Conservation (phyloP, 2,888 invertebrate species). For the Thecophora atra region DNA sequence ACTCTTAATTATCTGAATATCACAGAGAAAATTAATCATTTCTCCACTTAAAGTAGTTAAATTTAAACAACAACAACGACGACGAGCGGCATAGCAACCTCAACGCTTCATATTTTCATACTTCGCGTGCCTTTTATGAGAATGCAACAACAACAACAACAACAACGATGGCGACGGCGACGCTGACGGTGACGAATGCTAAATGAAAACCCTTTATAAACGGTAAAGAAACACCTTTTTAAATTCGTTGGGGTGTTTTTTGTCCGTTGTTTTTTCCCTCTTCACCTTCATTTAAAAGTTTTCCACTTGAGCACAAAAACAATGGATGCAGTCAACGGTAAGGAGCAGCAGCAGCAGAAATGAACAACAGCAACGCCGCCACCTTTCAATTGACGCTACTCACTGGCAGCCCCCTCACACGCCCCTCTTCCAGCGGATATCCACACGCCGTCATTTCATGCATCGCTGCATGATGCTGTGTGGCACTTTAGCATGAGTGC, state of each 20-base stretch:
- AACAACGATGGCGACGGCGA: neutral
- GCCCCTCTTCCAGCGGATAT: neutral
- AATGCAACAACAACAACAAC: neutral
- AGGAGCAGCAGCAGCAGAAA: conserved; percentile 22
- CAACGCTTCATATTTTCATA: too few relatives aligned
- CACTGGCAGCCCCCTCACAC: neutral
- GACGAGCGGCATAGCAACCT: neutral
- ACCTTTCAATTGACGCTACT: conserved; percentile 20
- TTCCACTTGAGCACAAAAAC: conserved; percentile 28
- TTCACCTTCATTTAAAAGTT: conserved; percentile 35
- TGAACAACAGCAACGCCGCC: conserved; percentile 16
- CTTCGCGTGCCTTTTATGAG: neutral
- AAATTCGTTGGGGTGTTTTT: neutral
- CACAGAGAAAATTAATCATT: conserved; percentile 10
- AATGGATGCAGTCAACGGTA: neutral
- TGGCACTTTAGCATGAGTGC: conserved; percentile 45
- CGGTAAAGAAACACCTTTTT: conserved; percentile 24
- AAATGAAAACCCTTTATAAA: conserved; percentile 25
- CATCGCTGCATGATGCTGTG: conserved; percentile 26
- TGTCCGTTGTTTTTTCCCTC: conserved; percentile 6
- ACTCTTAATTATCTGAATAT: conserved; percentile 29
- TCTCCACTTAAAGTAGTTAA: neutral
- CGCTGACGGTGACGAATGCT: neutral
- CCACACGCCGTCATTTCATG: conserved; percentile 4
- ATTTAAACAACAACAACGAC: neutral